These are phyloP conservation scores for Orussus abietinus DNA, from an alignment of 1,140 invertebrate species.

Conservation along the genomic window DNA sequence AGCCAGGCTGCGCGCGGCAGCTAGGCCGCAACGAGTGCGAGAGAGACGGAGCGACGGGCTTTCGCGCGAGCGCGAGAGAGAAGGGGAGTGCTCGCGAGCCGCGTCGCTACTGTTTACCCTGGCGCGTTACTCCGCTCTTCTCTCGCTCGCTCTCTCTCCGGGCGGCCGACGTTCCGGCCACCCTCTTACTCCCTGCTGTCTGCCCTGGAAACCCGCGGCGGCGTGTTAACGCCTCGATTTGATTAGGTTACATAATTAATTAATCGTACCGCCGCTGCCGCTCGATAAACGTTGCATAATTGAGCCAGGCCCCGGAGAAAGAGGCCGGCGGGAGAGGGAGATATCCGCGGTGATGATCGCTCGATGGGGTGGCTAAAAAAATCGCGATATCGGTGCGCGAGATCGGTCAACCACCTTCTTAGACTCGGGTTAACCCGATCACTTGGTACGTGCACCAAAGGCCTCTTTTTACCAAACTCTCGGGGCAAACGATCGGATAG, in stretches of 20 bases:
- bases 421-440: too few relatives aligned
- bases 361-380: not conserved
- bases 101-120: too few relatives aligned
- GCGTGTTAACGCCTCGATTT: constrained; percentile 20
- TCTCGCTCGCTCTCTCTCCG: constrained; percentile 8
- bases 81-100: too few relatives aligned
- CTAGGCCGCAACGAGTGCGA: too few relatives aligned
- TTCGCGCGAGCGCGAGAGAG: constrained; percentile 24
- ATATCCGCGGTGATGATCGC: not conserved
- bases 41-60: constrained; percentile 31
- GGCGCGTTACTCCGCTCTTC: constrained; percentile 37
- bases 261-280: constrained; percentile 27
- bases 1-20: too few relatives aligned
- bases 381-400: not conserved
- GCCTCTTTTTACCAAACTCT: not conserved
- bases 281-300: constrained; percentile 32
- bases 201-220: not conserved
- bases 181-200: too few relatives aligned
- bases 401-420: not conserved
- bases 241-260: constrained; percentile 36
- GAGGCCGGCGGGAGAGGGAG: not conserved
- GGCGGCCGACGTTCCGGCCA: constrained; percentile 6
- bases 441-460: too few relatives aligned
- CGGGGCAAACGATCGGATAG: too few relatives aligned
- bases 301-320: constrained; percentile 22